Base-by-base conservation (phyloP, 2,888 invertebrate genomes). In the Stictocephala bisonia region DNA sequence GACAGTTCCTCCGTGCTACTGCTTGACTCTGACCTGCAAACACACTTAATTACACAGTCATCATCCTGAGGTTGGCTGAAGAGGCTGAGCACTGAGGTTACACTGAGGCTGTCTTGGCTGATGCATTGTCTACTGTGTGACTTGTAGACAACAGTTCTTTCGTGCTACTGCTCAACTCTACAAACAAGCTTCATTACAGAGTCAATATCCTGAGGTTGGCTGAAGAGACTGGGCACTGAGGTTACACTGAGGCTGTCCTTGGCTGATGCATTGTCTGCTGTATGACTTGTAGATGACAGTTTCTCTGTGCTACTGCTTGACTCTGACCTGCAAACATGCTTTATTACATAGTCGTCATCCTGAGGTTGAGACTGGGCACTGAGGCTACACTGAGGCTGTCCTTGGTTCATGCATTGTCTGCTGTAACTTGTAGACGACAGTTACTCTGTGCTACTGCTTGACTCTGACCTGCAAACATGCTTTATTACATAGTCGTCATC, bases 271-370 rank as follows among this genome's bases (percentile, higher is more conserved):
- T 22, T 22, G 22, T 53, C 71, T n/a, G 74, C 44, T 13, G 74
- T 71, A 31, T 73, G 74, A 27, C 68, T 74, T 3, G 76, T 73
- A n/a, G 77, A 77, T 0, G 78, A 78, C 48, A 79, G 58, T 56
- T 79, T 78, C 60, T 79, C 79, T 11, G 75, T 77, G 69, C 79
- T 79, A 66, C 77, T 79, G 71, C 78, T 77, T 0, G 78, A 79
- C 48, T 48, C 44, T n/a, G 70, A 71, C 22, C 70, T 71, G 29
- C n/a, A 60, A 1, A 31, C n/a, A n/a, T n/a, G n/a, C n/a, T n/a
- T n/a, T n/a, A n/a, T n/a, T n/a, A n/a, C n/a, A n/a, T n/a, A 31
- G 31, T n/a, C n/a, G 26, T 6, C 26, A 53, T 53, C 44, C n/a
- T 44, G 13, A 44, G 4, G 66, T 71, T 22, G 75, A 76, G n/a